Percentiles rank a stretch among this genome's conserved stretches.
Conservation (phyloP, 2,888 invertebrate species). For the Cheilosia urbana region DNA sequence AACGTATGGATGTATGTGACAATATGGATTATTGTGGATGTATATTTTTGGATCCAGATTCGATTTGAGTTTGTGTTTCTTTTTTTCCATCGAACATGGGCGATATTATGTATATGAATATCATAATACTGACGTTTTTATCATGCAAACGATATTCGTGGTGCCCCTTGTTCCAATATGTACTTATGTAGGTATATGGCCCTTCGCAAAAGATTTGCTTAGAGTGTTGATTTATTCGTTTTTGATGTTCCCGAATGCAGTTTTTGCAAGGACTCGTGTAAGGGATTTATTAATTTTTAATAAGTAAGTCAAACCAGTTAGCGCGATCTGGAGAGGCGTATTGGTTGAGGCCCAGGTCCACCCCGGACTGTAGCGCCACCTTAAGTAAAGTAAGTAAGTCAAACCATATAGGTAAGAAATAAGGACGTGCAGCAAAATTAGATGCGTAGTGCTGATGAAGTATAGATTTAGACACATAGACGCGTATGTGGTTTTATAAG, state of each 20-base stretch:
- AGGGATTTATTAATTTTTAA: conserved; percentile 7
- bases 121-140: conserved; percentile 36
- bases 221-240: conserved; percentile 58
- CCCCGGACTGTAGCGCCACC: too few relatives aligned
- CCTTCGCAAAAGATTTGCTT: conserved; percentile 54
- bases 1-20: too few relatives aligned
- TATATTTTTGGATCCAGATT: conserved; percentile 63
- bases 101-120: conserved; percentile 6
- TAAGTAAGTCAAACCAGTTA: neutral
- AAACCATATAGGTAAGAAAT: neutral
- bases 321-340: too few relatives aligned
- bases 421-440: neutral
- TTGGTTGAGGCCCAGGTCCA: too few relatives aligned
- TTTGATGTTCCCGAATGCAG: conserved; percentile 35
- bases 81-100: neutral
- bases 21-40: conserved; percentile 44
- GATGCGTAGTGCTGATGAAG: neutral
- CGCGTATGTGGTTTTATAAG: neutral
- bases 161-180: conserved; percentile 26
- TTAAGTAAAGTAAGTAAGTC: neutral
- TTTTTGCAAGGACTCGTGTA: conserved; percentile 5
- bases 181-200: conserved; percentile 24
- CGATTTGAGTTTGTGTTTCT: conserved; percentile 48
- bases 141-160: conserved; percentile 16
- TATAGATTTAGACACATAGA: neutral